phyloP scores from a whole-genome alignment of 2,888 invertebrate genomes.

The Watsonalla binaria region DNA sequence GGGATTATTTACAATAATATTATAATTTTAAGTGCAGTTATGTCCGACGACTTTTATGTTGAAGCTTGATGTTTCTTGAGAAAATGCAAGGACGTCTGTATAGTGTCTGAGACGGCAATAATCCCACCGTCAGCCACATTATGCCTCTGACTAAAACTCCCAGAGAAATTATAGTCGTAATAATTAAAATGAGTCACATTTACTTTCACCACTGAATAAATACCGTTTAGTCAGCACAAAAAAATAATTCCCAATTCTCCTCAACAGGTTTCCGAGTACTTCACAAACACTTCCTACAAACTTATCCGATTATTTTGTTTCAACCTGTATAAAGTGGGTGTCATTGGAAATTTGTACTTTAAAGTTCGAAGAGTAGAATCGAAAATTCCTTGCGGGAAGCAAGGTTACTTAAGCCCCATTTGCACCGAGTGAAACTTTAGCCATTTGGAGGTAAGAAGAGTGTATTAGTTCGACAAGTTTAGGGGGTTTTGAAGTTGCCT shows the following conservation, averaged over 20 bases:
- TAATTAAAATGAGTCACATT: no score
- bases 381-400: conserved; percentile 25
- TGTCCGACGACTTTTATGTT: no score
- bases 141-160: no score
- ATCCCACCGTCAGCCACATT: no score
- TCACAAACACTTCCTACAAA: conserved; percentile 45
- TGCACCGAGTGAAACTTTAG: conserved; percentile 45
- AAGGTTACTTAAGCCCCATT: conserved; percentile 33
- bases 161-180: no score
- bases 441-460: conserved; percentile 69
- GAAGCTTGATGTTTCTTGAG: no score
- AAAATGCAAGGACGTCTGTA: no score
- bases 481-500: conserved; percentile 62
- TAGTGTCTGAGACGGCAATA: no score
- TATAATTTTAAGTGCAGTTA: no score
- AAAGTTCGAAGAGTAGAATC: conserved; percentile 25
- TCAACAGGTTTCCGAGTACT: conserved; percentile 53
- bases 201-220: no score
- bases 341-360: conserved; percentile 23
- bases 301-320: conserved; percentile 53
- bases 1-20: no score
- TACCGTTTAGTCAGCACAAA: conserved; percentile 24
- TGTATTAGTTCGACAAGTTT: conserved; percentile 71
- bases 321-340: conserved; percentile 30
- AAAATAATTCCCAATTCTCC: conserved; percentile 33